These are phyloP conservation scores for Belonocnema kinseyi DNA, from an alignment of 1,140 invertebrate species.

Conservation along the genomic window DNA sequence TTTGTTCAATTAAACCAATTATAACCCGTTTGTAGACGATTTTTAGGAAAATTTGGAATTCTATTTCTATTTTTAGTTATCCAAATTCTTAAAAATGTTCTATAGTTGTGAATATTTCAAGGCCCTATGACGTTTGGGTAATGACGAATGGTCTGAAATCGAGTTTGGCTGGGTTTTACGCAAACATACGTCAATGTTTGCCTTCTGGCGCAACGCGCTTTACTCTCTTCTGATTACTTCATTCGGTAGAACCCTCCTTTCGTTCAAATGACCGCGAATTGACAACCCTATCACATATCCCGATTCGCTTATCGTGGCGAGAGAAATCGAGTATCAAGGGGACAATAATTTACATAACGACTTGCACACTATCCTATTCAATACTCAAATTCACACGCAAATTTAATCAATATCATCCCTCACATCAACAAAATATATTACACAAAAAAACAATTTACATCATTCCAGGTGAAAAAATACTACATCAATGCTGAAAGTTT, in stretches of 20 bases:
- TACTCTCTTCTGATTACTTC: slow-evolving; percentile 65
- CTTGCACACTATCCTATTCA: slow-evolving; percentile 13
- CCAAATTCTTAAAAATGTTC: background rate
- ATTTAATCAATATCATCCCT: too few relatives aligned
- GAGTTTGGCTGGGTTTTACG: slow-evolving; percentile 55
- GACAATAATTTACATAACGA: slow-evolving; percentile 45
- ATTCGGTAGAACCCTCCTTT: slow-evolving; percentile 52
- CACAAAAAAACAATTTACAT: too few relatives aligned
- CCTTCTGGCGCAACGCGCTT: slow-evolving; percentile 65
- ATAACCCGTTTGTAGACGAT: too few relatives aligned
- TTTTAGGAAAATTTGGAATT: background rate
- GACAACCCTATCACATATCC: slow-evolving; percentile 39
- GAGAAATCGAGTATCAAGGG: slow-evolving; percentile 42
- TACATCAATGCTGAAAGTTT: too few relatives aligned
- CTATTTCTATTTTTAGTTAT: background rate
- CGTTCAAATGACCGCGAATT: slow-evolving; percentile 61
- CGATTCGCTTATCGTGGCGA: slow-evolving; percentile 31
- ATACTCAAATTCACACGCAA: background rate
- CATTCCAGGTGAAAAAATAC: too few relatives aligned
- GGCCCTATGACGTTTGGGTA: slow-evolving; percentile 21
- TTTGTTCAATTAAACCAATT: too few relatives aligned
- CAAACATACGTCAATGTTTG: slow-evolving; percentile 74
- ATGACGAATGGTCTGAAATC: slow-evolving; percentile 9
- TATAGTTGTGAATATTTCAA: slow-evolving; percentile 31
- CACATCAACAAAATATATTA: too few relatives aligned